Percentiles rank a stretch among this genome's conserved stretches.
These are phyloP conservation scores for Lacerta viridis DNA, from an alignment of 2,797 vertebrate species.

Conservation along the genomic window DNA sequence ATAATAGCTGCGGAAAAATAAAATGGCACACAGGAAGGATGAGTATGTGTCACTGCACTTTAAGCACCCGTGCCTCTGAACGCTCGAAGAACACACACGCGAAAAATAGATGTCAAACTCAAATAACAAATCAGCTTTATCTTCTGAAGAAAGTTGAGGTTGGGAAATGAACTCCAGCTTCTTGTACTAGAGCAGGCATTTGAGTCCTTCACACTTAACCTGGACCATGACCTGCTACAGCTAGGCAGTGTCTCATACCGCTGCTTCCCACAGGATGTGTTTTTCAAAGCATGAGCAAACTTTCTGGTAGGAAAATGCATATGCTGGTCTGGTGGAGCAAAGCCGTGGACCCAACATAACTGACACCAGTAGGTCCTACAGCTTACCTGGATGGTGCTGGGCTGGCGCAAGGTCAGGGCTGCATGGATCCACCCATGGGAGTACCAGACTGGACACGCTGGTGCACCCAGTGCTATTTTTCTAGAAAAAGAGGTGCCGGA, in stretches of 20 bases:
- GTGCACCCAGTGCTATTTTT: no score
- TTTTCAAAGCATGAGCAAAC: background rate
- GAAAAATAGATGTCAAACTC: background rate
- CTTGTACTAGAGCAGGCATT: background rate
- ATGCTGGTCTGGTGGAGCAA: background rate
- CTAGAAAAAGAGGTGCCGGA: no score
- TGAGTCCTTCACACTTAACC: background rate
- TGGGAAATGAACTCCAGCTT: background rate
- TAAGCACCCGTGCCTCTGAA: background rate
- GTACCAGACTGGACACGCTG: no score
- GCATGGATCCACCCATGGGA: no score
- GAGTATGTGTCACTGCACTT: background rate
- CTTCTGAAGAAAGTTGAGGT: background rate
- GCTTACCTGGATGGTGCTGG: no score
- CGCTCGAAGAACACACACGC: background rate
- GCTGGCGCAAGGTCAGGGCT: no score
- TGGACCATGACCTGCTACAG: background rate
- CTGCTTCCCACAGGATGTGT: background rate
- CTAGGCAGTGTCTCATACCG: background rate
- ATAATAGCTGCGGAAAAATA: conserved; percentile 16
- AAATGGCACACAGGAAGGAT: background rate
- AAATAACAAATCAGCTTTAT: background rate
- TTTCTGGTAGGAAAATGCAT: background rate
- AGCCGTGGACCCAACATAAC: no score
- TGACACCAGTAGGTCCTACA: no score